Evolutionary conservation across 2,888 invertebrate genomes (phyloP), one percentile per base, ranked within the genome.

Genomic region (Tiliacea aurago): DNA sequence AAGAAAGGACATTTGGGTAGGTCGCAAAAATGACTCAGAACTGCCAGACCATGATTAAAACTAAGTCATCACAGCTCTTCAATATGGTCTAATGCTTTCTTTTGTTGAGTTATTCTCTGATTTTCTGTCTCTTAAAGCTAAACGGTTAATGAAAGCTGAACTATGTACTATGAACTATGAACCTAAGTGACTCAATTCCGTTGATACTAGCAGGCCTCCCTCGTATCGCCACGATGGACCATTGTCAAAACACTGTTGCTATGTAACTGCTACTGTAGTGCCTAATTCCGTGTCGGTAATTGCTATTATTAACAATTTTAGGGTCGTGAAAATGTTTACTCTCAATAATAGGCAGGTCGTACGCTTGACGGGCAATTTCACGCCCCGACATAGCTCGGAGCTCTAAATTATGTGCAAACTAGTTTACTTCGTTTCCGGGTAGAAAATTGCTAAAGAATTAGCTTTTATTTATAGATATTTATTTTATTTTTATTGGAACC

Each of bases 261-360:
- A 69, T 58, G 53, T 37, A 51, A 68, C 53, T 70, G 59, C 64
- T 28, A 74, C 63, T 49, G 47, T 45, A 43, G 47, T 23, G 64
- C 23, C 51, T 71, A 70, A 69, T 77, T 67, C 61, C 63, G 76
- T 78, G 82, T 71, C 59, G 20, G 62, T 87, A 86, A 87, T 85
- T 80, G 73, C 84, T 72, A 81, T 79, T 76, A 87, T 86, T 84
- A 86, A 58, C 76, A 70, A 81, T 85, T 86, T 73, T 83, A 85
- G 86, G 80, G 83, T 81, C 81, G 83, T 85, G 84, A 86, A 83
- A 87, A 85, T 84, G 76, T 79, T 80, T 74, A 65, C 68, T 68
- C 68, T 79, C 76, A 72, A 73, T 79, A 84, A 81, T 80, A 73
- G 81, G 28, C 56, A 67, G 71, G 77, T 66, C 64, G 76, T 62